phyloP scores from a whole-genome alignment of 2,797 vertebrate genomes.

The Toxotes lorentzi region DNA sequence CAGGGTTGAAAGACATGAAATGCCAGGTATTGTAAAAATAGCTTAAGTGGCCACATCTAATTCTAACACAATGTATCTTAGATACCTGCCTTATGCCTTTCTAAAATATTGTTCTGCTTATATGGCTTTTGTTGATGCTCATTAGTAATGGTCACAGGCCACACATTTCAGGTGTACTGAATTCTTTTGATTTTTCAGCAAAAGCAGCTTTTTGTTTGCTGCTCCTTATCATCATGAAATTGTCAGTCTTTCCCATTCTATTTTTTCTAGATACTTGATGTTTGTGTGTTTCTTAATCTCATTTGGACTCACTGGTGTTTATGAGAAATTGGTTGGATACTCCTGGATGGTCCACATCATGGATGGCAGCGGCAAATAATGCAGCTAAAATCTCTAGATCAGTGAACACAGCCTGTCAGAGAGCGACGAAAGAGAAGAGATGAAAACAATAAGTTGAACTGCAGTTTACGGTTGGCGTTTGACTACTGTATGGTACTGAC shows the following conservation, averaged over 20 bases:
- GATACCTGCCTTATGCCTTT: background rate
- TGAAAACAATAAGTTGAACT: conserved; percentile 4
- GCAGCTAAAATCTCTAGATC: conserved; percentile 95
- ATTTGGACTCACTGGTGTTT: conserved; percentile 91
- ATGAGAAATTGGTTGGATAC: conserved; percentile 98
- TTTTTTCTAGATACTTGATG: background rate
- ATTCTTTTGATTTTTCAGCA: background rate
- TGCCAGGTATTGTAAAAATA: no score
- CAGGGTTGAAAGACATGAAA: no score
- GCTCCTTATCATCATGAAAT: no score
- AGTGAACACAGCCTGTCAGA: conserved; percentile 91
- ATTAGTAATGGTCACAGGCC: background rate
- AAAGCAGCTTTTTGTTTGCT: background rate
- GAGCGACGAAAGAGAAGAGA: conserved; percentile 24
- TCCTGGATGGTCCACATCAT: conserved; percentile 95
- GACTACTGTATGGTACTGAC: background rate
- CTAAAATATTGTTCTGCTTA: background rate
- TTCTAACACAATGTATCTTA: background rate
- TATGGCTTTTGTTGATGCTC: background rate
- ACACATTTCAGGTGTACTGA: background rate
- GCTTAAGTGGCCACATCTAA: conserved; percentile 4
- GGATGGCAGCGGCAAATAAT: conserved; percentile 93
- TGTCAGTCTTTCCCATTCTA: no score
- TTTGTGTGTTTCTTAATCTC: background rate
- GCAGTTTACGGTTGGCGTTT: background rate